A percentile compares a stretch with the other conserved stretches of the same genome.
Conservation (phyloP, 2,888 invertebrate species). For the Tetragonula carbonaria region DNA sequence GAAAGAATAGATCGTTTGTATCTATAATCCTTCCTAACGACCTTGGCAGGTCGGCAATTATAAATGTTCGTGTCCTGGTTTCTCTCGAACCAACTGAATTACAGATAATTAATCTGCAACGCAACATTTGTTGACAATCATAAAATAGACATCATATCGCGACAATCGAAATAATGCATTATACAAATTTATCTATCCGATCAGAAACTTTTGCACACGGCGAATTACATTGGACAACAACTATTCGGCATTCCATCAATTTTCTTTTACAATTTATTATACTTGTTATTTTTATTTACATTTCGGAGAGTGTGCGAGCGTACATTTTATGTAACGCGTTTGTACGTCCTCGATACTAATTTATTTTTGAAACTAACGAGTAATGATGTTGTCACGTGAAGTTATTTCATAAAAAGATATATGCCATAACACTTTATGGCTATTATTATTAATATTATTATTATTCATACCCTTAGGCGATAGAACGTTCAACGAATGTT, state of each 20-base stretch:
- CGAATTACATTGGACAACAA: not conserved
- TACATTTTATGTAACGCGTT: not conserved
- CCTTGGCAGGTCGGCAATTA: constrained; percentile 38
- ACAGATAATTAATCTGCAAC: constrained; percentile 22
- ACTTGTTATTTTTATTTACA: not conserved
- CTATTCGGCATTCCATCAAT: not conserved
- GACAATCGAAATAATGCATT: not conserved
- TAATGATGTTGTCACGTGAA: not conserved
- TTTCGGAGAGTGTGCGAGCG: not conserved
- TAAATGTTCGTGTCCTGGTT: constrained; percentile 43
- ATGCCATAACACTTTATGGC: constrained; percentile 15
- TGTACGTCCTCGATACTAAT: not conserved
- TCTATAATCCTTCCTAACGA: constrained; percentile 52
- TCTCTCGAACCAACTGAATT: constrained; percentile 28
- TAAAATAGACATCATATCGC: not conserved
- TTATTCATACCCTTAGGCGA: constrained; percentile 32
- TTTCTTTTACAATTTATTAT: not conserved
- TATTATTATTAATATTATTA: constrained; percentile 24
- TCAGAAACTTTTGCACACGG: no score
- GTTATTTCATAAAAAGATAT: constrained; percentile 2
- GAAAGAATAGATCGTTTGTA: constrained; percentile 33
- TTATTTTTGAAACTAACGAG: not conserved
- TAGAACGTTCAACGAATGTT: constrained; percentile 47
- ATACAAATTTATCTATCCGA: not conserved
- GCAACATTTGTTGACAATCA: constrained; percentile 2